Evolutionary conservation across 2,113 vertebrate genomes (phyloP), one percentile per base, ranked within the genome.

Genomic region (Pungitius pungitius): DNA sequence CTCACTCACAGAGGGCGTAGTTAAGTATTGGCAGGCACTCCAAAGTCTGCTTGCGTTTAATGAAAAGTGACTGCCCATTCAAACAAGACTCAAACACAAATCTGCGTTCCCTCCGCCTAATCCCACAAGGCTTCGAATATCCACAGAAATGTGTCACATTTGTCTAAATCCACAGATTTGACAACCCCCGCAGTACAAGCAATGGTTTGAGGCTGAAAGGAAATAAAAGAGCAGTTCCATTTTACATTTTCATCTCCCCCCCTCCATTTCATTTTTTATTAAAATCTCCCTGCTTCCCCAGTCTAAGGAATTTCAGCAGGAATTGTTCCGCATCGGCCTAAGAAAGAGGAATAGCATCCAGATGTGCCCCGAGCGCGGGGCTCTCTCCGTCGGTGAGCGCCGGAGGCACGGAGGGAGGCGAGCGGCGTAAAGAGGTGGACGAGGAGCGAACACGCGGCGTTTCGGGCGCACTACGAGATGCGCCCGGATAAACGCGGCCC

Each of bases 401-500:
- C 26, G 45, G 60, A 84, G 42, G 68, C 45, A 55, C 45, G 40
- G 61, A 78, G n/a, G 70, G 33, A 58, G 63, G 64, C 66, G 80
- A 78, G 56, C 35, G 26, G 13, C 57, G 43, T 59, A 69, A 67
- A 74, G 69, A 67, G 74, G 71, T 57, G 63, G 69, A 74, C 64
- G 58, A 59, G 77, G 51, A 81, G 71, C 82, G 84, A 72, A 49
- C 85, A 75, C 80, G 63, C 88, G 81, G 80, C 75, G 84, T 83
- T 85, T 56, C n/a, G n/a, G 83, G 87, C 92, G 92, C 90, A 87
- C 89, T 92, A 69, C 87, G 12, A 77, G 89, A 85, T 75, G 72
- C 80, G 64, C 73, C n/a, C 86, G 81, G 88, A 73, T 87, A 94
- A 93, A 93, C 90, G 92, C 82, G 87, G 90, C 91, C 93, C 79